Conservation (phyloP, 2,797 vertebrate genomes). For the Protosalanx chinensis region DNA sequence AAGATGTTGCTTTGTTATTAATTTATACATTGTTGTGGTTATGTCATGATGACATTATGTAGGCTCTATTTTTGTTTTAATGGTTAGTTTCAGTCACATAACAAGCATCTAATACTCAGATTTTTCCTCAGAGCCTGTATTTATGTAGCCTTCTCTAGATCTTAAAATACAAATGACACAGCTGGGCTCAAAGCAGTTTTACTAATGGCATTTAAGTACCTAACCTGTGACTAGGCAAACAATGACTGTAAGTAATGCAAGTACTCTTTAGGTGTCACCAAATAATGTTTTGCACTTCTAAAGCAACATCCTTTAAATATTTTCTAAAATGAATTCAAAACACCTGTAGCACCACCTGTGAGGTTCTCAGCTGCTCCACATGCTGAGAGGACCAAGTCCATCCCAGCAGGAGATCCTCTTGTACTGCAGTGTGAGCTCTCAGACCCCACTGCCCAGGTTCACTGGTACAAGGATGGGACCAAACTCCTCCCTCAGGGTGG, state of each 20-base stretch:
- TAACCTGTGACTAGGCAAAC: neutral
- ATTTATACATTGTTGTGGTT: neutral
- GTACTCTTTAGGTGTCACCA: neutral
- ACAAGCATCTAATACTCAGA: too few species aligned
- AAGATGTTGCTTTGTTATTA: conserved; percentile 40
- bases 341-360: conserved; percentile 70
- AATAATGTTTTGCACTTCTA: too few species aligned
- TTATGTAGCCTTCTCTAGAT: neutral
- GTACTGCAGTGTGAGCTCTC: conserved; percentile 78
- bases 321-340: conserved; percentile 63
- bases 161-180: neutral
- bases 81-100: too few species aligned
- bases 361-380: conserved; percentile 79
- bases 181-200: conserved; percentile 8
- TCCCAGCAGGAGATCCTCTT: conserved; percentile 73
- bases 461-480: conserved; percentile 80
- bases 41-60: neutral
- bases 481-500: conserved; percentile 69
- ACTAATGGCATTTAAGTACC: conserved; percentile 9
- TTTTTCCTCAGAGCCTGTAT: too few species aligned
- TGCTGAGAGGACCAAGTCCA: conserved; percentile 64
- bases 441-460: conserved; percentile 61
- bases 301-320: conserved; percentile 23
- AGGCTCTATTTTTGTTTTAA: too few species aligned
- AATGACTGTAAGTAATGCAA: neutral